Base-by-base conservation (phyloP, 2,888 invertebrate genomes). In the Dioctria rufipes region DNA sequence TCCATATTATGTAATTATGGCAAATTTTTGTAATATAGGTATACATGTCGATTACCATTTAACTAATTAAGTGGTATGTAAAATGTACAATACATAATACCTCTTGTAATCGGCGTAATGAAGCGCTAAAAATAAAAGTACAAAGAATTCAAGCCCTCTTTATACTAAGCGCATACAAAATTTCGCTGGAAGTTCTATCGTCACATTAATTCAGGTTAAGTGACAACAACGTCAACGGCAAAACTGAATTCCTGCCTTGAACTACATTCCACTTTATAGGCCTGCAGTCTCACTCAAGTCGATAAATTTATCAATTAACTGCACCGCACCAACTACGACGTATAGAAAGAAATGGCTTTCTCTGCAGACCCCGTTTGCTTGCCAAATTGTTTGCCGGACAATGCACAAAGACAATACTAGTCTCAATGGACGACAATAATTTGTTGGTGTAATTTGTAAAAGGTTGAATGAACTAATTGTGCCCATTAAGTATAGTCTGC, bases 231-330 rank as follows among this genome's bases (percentile, higher is more conserved):
- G 77, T 63, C 63, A 77, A 49, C 77, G 61, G 61, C 49, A 63
- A 58, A 77, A 77, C 77, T 60, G 63, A 77, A 77, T 77, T 61
- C 63, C 77, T 63, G 77, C 77, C 63, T 77, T 77, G 77, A 77
- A 77, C 77, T 61, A 77, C 61, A 77, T 77, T 77, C 77, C 49
- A 77, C 49, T 77, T 77, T 77, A 77, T 77, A 77, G 77, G 77
- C 77, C 77, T 77, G 77, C 77, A 77, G 77, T 77, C 61, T 63
- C 63, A 77, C 77, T 40, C 43, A 63, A 77, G 77, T 77, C 77
- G 77, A 77, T 77, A 77, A 77, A 77, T 77, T 77, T 77, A 77
- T 77, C 77, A 77, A 77, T 77, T 77, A 77, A 77, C 77, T 77
- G 77, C 77, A 77, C 77, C 77, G 77, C 63, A 77, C 61, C 61